Evolutionary conservation across 2,797 vertebrate species (phyloP).

Genomic region (Paedocypris micromegethes): DNA sequence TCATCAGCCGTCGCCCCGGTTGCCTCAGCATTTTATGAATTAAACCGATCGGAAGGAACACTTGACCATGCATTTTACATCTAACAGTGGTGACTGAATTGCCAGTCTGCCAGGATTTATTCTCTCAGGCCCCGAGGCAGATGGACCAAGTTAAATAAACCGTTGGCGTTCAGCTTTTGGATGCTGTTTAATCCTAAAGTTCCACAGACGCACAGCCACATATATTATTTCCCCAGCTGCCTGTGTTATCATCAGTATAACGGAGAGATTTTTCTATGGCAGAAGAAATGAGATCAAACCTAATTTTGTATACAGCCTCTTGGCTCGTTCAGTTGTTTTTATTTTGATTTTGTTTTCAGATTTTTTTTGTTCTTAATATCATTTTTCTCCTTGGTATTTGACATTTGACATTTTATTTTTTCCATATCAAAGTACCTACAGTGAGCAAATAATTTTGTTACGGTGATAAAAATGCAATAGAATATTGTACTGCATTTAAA

Average conservation of each 20-base stretch:
- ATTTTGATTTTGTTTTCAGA: slow-evolving; percentile 11
- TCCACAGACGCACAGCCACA: neutral
- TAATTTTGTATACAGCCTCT: slow-evolving; percentile 8
- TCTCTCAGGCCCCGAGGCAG: slow-evolving; percentile 32
- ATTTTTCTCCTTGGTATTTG: neutral
- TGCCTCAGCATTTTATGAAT: slow-evolving; percentile 17
- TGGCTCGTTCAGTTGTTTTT: slow-evolving; percentile 5
- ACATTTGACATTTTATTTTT: no score
- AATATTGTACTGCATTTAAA: no score
- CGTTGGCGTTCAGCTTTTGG: slow-evolving; percentile 27
- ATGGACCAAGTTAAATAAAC: slow-evolving; percentile 30
- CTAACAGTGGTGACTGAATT: slow-evolving; percentile 5
- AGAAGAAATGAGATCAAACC: slow-evolving; percentile 6
- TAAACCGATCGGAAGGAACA: slow-evolving; percentile 25
- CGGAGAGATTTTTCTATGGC: neutral
- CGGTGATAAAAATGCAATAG: no score
- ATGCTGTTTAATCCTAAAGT: slow-evolving; percentile 16
- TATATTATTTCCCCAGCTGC: slow-evolving; percentile 15
- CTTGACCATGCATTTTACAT: slow-evolving; percentile 14
- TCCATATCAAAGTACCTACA: no score
- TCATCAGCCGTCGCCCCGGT: slow-evolving; percentile 18
- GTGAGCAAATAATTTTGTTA: no score
- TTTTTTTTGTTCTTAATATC: slow-evolving; percentile 23
- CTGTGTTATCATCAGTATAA: slow-evolving; percentile 29
- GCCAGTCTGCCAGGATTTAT: slow-evolving; percentile 8